Percentiles rank a stretch among this genome's conserved stretches.
These are phyloP conservation scores for Drosophila cognata DNA, from an alignment of 2,888 invertebrate genomes.

Conservation along the genomic window DNA sequence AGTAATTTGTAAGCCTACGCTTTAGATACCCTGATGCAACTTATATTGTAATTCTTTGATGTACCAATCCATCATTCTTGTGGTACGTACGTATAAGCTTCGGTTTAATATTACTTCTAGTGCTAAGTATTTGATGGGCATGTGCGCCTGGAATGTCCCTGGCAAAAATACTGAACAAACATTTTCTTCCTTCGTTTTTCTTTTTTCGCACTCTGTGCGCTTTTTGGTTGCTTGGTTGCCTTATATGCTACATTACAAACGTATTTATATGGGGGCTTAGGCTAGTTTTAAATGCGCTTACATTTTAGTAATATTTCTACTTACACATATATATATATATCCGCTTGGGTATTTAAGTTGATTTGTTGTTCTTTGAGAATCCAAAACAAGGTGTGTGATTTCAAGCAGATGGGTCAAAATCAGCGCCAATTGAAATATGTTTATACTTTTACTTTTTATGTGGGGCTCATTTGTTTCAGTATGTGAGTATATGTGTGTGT, in stretches of 20 bases:
- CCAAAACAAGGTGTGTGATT: constrained; percentile 42
- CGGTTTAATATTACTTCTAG: constrained; percentile 23
- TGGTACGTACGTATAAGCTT: constrained; percentile 30
- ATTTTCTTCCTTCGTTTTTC: constrained; percentile 5
- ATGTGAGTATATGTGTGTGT: constrained; percentile 22
- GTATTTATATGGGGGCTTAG: constrained; percentile 26
- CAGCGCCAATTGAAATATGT: constrained; percentile 42
- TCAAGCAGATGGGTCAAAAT: constrained; percentile 52
- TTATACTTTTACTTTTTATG: constrained; percentile 35
- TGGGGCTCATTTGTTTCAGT: constrained; percentile 67
- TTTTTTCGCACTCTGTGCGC: constrained; percentile 37
- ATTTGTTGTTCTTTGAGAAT: constrained; percentile 18
- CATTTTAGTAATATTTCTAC: constrained; percentile 43
- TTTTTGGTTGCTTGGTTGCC: constrained; percentile 5
- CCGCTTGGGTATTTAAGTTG: background rate
- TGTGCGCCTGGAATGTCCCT: background rate
- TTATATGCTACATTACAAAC: background rate
- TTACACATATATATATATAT: constrained; percentile 10
- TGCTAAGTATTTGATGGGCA: constrained; percentile 2
- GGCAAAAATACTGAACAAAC: constrained; percentile 34
- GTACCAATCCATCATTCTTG: constrained; percentile 9
- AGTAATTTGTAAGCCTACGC: constrained; percentile 64
- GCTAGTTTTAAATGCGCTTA: constrained; percentile 70
- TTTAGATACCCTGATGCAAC: constrained; percentile 72
- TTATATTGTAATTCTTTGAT: constrained; percentile 36